phyloP scores from a whole-genome alignment of 2,888 invertebrate species.

The Dinocampus coccinellae region DNA sequence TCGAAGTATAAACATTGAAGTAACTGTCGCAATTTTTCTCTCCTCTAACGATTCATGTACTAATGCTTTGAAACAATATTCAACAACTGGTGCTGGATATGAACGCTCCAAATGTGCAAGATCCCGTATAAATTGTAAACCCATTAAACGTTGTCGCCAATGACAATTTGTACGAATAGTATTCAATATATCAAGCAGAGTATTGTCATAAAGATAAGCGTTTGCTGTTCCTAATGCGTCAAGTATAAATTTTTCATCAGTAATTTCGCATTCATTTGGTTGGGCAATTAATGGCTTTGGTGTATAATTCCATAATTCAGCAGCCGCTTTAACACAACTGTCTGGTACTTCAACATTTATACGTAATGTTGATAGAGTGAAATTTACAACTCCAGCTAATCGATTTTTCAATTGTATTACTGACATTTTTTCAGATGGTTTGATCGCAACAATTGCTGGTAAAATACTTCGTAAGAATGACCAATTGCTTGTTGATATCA shows the following conservation, averaged over 20 bases:
- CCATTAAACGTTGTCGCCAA: constrained; percentile 86
- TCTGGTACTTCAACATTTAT: constrained; percentile 74
- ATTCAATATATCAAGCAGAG: constrained; percentile 71
- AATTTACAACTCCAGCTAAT: constrained; percentile 72
- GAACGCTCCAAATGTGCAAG: constrained; percentile 80
- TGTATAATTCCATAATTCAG: constrained; percentile 67
- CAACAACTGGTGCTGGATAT: constrained; percentile 76
- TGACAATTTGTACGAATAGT: constrained; percentile 75
- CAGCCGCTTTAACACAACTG: constrained; percentile 71
- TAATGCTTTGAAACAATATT: constrained; percentile 76
- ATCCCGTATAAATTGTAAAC: constrained; percentile 79
- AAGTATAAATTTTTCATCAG: constrained; percentile 65
- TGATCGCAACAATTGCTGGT: constrained; percentile 83
- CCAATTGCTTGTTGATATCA: constrained; percentile 84
- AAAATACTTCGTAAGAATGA: constrained; percentile 78
- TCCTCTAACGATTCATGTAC: constrained; percentile 86
- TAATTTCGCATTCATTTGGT: constrained; percentile 65
- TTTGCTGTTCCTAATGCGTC: constrained; percentile 69
- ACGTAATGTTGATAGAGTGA: constrained; percentile 76
- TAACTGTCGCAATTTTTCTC: constrained; percentile 78
- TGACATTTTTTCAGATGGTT: constrained; percentile 88
- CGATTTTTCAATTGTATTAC: constrained; percentile 76
- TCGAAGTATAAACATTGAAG: constrained; percentile 76
- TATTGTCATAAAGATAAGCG: constrained; percentile 71
- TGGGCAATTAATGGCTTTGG: constrained; percentile 64